Percentiles rank a stretch among this genome's conserved stretches.
These are phyloP conservation scores for Sebastiscus tertius DNA, from an alignment of 2,797 vertebrate genomes.

Conservation along the genomic window DNA sequence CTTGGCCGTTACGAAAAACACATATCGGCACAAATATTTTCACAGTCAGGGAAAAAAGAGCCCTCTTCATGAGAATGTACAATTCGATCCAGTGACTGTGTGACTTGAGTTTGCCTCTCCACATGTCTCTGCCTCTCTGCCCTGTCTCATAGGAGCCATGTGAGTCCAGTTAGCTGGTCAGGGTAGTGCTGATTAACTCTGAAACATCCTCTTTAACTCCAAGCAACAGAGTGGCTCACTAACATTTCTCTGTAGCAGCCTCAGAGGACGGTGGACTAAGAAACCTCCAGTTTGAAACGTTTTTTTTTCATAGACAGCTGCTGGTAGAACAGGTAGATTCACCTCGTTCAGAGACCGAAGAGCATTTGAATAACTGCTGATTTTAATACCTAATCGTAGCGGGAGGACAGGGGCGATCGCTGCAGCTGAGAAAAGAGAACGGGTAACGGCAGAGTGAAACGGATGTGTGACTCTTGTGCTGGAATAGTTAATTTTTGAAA, in stretches of 20 bases:
- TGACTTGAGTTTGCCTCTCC: constrained; percentile 42
- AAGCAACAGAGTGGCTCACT: constrained; percentile 21
- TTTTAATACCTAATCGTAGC: constrained; percentile 1
- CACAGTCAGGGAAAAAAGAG: constrained; percentile 18
- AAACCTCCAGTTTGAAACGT: neutral
- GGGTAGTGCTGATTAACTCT: constrained; percentile 75
- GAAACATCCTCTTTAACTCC: constrained; percentile 63
- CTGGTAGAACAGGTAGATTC: neutral
- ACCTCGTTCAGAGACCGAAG: neutral
- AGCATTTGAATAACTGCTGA: constrained; percentile 10
- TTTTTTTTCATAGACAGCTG: neutral
- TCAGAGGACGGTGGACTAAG: constrained; percentile 13
- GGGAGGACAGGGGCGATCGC: neutral
- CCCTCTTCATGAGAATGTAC: constrained; percentile 45
- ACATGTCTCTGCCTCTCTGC: constrained; percentile 32
- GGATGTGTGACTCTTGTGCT: neutral
- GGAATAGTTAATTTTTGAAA: constrained; percentile 46
- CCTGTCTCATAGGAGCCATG: constrained; percentile 71
- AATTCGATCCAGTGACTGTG: constrained; percentile 50
- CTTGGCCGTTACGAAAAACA: neutral
- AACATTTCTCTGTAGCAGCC: constrained; percentile 15
- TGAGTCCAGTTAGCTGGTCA: constrained; percentile 82
- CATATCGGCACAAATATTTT: neutral
- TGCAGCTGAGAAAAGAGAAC: neutral
- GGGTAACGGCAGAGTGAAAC: neutral